These are phyloP conservation scores for Tupiocoris notatus DNA, from an alignment of 2,888 invertebrate genomes.

Conservation along the genomic window DNA sequence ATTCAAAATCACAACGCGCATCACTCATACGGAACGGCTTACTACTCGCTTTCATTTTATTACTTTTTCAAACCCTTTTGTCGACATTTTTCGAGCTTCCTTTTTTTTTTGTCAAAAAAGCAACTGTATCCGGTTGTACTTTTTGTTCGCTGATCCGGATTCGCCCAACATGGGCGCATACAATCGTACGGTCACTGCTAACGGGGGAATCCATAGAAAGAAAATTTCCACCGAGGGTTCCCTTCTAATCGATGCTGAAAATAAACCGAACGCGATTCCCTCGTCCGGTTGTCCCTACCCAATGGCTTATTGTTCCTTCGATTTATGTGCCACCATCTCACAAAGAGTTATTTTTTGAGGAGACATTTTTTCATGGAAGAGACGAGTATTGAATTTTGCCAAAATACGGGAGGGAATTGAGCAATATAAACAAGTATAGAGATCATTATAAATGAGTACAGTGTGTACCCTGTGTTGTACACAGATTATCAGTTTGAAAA, in stretches of 20 bases:
- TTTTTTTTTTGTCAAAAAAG: not conserved
- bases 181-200: not conserved
- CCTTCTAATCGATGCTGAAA: not conserved
- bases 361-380: no score
- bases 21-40: slow-evolving; percentile 14
- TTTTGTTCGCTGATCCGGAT: not conserved
- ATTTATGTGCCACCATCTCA: not conserved
- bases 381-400: no score
- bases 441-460: no score
- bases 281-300: not conserved
- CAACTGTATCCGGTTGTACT: not conserved
- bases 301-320: not conserved
- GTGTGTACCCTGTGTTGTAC: no score
- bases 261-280: not conserved
- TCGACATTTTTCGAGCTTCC: not conserved
- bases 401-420: no score
- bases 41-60: not conserved
- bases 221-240: not conserved
- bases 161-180: not conserved
- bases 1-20: slow-evolving; percentile 27
- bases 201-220: not conserved
- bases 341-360: no score
- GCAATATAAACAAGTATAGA: no score
- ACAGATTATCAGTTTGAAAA: no score
- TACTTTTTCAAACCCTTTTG: not conserved